Base-by-base conservation (phyloP, 53 echinoderm and acorn worm species). In the Patiria pectinifera region DNA sequence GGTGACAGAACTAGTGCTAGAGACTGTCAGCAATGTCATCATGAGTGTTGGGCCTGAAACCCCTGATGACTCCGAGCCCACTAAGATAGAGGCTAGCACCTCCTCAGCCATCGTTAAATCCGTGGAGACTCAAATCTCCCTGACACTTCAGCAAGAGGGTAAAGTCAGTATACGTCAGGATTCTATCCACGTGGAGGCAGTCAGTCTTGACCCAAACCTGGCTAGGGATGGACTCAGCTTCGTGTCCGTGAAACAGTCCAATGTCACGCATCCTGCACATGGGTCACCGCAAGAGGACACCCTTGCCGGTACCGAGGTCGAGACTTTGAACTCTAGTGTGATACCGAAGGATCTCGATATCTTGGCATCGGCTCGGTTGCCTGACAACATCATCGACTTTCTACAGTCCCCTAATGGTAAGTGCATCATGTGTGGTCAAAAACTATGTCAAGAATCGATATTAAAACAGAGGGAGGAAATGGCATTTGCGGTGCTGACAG, bases 1-100 rank as follows among this genome's bases (percentile, higher is more conserved):
- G 95, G 95, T 95, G 11, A 89, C 93, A 48, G 80, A 86, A 74
- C 53, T 91, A 25, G 93, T 95, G 63, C 82, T 93, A 0, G 83
- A 91, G 45, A 93, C 91, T 76, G 87, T 95, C 16, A 91, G 82
- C 87, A 90, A 93, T 25, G 91, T 92, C 25, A 70, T 92, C 21
- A 58, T 19, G 21, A 21, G 26, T 21, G 15, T 43, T 0, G 44
- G 1, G 21, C 4, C 48, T n/a, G 74, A 69, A 11, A 69, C 74
- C 21, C 74, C 74, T 10, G 74, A 35, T 35, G 35, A 74, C 24
- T 69, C 4, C 15, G 0, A n/a, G 24, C 9, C 74, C 24, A 9
- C 24, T 10, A n/a, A 6, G 15, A 69, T 69, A 8, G 80, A 79
- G 0, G 80, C 80, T 13, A 66, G 26, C 3, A 85, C 63, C 63